Percentiles rank a stretch among this genome's conserved stretches.
These are phyloP conservation scores for Parnassius orleans DNA, from an alignment of 2,888 invertebrate species.

Conservation along the genomic window DNA sequence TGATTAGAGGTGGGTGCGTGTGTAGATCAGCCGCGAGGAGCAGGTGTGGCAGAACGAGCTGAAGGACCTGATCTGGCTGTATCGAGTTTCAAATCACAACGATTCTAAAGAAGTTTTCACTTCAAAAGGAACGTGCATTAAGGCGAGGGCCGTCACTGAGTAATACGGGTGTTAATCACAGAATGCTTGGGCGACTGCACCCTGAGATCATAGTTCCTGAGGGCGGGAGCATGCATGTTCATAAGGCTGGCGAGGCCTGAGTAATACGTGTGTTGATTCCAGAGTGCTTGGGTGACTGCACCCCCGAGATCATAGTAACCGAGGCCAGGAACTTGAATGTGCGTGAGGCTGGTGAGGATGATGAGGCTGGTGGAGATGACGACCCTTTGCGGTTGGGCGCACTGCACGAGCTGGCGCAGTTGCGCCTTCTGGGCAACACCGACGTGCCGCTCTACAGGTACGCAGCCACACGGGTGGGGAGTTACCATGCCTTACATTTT, in stretches of 20 bases:
- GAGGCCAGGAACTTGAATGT: neutral
- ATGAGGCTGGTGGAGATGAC: conserved; percentile 28
- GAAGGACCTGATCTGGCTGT: conserved; percentile 93
- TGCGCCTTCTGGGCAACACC: conserved; percentile 68
- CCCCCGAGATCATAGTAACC: conserved; percentile 18
- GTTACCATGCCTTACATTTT: too few relatives aligned
- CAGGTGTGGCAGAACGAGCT: conserved; percentile 93
- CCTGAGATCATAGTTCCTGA: conserved; percentile 18
- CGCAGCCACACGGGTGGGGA: too few relatives aligned
- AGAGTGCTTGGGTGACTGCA: conserved; percentile 20
- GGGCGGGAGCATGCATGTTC: neutral
- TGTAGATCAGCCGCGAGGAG: conserved; percentile 90
- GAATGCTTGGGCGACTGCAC: conserved; percentile 16
- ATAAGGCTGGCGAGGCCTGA: conserved; percentile 19
- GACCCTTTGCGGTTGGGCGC: conserved; percentile 78
- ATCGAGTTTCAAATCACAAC: too few relatives aligned
- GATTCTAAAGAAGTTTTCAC: too few relatives aligned
- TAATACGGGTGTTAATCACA: conserved; percentile 16
- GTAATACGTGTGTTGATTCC: conserved; percentile 16
- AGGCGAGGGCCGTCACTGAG: too few relatives aligned
- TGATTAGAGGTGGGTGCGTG: too few relatives aligned
- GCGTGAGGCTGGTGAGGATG: conserved; percentile 8
- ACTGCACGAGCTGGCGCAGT: conserved; percentile 71
- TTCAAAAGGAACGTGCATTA: too few relatives aligned
- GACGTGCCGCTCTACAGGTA: conserved; percentile 72